Evolutionary conservation across 2,113 vertebrate genomes (phyloP).

Genomic region (Pterocles burchelli): DNA sequence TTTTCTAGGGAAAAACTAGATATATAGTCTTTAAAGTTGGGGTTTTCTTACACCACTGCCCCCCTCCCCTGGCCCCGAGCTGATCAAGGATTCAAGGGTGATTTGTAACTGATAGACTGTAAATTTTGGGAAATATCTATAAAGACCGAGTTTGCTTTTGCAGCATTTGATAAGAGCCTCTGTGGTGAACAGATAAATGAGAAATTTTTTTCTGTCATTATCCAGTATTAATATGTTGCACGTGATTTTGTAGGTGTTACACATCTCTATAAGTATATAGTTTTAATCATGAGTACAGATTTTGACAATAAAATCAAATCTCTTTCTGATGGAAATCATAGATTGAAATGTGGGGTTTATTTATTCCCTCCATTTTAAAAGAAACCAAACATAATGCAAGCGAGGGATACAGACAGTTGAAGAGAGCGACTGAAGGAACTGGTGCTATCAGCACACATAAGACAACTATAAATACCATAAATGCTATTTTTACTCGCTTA

Average conservation of each 20-base stretch:
- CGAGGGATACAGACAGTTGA: not conserved
- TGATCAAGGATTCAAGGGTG: not conserved
- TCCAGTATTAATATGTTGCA: not conserved
- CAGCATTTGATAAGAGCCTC: not conserved
- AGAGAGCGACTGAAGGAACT: not conserved
- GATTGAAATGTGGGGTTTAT: not conserved
- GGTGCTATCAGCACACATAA: not conserved
- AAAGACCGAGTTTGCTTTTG: not conserved
- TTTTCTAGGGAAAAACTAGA: not conserved
- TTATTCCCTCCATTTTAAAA: not conserved
- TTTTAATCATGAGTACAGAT: not conserved
- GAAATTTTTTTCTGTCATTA: not conserved
- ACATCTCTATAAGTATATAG: not conserved
- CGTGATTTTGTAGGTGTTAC: not conserved
- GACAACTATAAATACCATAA: not conserved
- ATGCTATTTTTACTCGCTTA: not conserved
- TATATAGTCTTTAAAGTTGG: not conserved
- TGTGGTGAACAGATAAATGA: not conserved
- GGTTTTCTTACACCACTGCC: not conserved
- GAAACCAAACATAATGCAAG: not conserved
- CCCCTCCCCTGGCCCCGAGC: fast-evolving
- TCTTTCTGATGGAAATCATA: not conserved
- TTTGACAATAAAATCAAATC: not conserved
- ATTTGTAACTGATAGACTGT: not conserved
- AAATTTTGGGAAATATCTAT: not conserved